phyloP scores from a whole-genome alignment of 2,888 invertebrate genomes.

The Papilio gigon region DNA sequence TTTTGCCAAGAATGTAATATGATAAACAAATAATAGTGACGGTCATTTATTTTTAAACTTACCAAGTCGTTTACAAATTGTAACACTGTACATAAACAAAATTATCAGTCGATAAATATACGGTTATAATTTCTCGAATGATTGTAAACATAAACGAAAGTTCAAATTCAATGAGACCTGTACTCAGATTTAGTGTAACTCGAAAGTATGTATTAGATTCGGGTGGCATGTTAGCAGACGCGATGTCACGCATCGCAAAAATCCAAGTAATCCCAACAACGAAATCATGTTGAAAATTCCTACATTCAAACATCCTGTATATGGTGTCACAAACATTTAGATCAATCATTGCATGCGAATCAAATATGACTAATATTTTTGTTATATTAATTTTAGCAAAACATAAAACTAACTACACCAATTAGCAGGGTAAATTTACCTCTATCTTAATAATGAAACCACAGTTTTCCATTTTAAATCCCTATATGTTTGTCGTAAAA shows the following conservation, averaged over 20 bases:
- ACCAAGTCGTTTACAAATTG: too few species aligned
- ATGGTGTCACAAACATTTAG: neutral
- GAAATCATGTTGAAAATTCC: neutral
- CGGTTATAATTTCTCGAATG: neutral
- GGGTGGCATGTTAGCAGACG: constrained; percentile 41
- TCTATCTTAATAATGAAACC: too few species aligned
- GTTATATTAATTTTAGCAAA: neutral
- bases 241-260: constrained; percentile 40
- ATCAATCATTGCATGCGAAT: neutral
- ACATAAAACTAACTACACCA: too few species aligned
- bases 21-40: neutral
- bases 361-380: neutral
- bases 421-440: too few species aligned
- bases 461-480: too few species aligned
- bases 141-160: neutral
- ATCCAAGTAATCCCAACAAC: constrained; percentile 23
- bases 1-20: neutral
- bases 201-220: constrained; percentile 6
- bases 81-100: too few species aligned
- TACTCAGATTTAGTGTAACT: constrained; percentile 5
- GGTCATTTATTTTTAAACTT: neutral
- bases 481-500: too few species aligned
- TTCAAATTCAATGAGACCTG: neutral
- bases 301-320: neutral
- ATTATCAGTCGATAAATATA: neutral